Evolutionary conservation across 2,888 invertebrate species (phyloP), one percentile per base, ranked within the genome.

Genomic region (Metalampra italica): DNA sequence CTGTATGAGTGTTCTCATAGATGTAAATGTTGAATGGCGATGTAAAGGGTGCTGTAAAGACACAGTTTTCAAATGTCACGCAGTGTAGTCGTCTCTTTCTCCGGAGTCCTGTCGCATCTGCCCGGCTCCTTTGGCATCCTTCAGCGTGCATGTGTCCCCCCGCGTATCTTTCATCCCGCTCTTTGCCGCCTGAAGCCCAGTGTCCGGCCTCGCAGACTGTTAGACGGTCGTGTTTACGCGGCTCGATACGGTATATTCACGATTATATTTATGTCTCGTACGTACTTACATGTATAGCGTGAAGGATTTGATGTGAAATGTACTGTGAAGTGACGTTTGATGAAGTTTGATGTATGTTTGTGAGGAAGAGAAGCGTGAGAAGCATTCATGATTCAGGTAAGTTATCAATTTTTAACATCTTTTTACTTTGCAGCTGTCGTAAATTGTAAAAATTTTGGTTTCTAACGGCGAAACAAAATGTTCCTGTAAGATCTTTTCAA

Each of bases 51-150:
- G 77, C 71, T 78, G 83, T 84, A 88, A 80, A 88, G 89, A 88
- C 88, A 88, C 86, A 83, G 80, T 88, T 89, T 88, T 86, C 85
- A 86, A 87, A 86, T 88, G 88, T 89, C 88, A 86, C 84, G 82
- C 70, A 75, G 82, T 87, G 86, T 85, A 80, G 86, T 87, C 81
- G 83, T 89, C 89, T 89, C 89, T 88, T 89, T 88, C 88, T 81
- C 78, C 86, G 73, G 80, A 81, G 86, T 89, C 87, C 87, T 87
- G 88, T 85, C 85, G 85, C 86, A 81, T 87, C 84, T 86, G 85
- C 79, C 80, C 73, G 69, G 78, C 80, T 85, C 87, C 88, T 87
- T 86, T 82, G 79, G 83, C 78, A 85, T 88, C 88, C 88, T 88
- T 88, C 84, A 81, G 82, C 77, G 68, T 79, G 78, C 78, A 78